Conservation (phyloP, 2,888 invertebrate genomes). For the Hartigia nigra region DNA sequence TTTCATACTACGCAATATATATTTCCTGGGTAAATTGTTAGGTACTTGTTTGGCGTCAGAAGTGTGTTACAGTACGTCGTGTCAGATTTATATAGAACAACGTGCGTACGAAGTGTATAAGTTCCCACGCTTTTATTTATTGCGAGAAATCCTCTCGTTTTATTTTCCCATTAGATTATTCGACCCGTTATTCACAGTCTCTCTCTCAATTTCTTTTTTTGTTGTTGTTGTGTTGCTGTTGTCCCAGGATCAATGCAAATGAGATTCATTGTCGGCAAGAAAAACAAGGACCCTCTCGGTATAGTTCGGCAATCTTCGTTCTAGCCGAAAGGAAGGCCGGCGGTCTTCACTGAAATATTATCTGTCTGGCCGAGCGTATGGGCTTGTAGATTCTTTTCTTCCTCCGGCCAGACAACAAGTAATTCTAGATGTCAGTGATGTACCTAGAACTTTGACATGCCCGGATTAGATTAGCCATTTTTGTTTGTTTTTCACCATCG, state of each 20-base stretch:
- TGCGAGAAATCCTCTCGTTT: background rate
- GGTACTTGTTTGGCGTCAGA: background rate
- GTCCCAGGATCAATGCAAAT: background rate
- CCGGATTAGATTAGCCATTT: background rate
- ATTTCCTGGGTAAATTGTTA: background rate
- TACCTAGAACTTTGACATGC: background rate
- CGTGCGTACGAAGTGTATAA: background rate
- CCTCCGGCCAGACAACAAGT: background rate
- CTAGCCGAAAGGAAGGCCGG: background rate
- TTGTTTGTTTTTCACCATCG: background rate
- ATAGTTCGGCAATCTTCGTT: background rate
- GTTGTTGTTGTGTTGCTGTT: background rate
- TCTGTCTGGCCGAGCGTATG: background rate
- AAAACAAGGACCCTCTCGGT: background rate
- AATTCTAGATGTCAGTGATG: background rate
- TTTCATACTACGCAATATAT: background rate
- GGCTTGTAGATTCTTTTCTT: background rate
- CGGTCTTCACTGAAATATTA: background rate
- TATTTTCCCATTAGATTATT: background rate
- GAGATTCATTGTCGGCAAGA: background rate
- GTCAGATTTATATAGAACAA: background rate
- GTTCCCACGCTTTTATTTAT: background rate
- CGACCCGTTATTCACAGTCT: background rate
- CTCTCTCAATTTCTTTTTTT: background rate
- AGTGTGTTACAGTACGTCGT: background rate